Evolutionary conservation across 2,797 vertebrate species (phyloP).

Genomic region (Gorsachius magnificus): DNA sequence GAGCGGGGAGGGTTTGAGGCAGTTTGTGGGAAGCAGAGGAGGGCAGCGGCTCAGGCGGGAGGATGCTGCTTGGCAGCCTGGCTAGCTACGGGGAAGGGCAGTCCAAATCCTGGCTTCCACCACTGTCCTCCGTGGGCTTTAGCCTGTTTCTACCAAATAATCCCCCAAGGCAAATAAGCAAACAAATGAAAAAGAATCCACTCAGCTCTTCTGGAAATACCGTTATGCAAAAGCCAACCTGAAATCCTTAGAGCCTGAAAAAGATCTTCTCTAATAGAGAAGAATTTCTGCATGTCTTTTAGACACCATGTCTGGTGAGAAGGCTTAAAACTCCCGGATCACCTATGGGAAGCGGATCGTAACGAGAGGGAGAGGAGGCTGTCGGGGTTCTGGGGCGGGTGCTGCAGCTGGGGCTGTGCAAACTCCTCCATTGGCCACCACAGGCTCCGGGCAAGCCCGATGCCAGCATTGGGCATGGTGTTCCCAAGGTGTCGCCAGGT

Average conservation of each 20-base stretch:
- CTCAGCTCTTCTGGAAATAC: neutral
- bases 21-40: neutral
- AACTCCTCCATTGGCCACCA: neutral
- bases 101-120: neutral
- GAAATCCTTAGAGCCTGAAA: neutral
- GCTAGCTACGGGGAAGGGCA: accelerated
- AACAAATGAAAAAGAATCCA: neutral
- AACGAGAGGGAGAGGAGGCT: neutral
- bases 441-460: neutral
- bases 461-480: accelerated
- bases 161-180: neutral
- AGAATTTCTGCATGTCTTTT: neutral
- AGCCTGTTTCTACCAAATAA: neutral
- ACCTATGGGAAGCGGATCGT: neutral
- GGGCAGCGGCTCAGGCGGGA: neutral
- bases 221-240: neutral
- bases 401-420: neutral
- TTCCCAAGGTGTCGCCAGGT: neutral
- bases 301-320: neutral
- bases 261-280: neutral
- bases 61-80: neutral
- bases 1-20: neutral
- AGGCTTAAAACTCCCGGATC: neutral
- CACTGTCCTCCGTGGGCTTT: neutral
- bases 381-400: accelerated